Conservation (phyloP, 2,797 vertebrate genomes). For the Artibeus jamaicensis region DNA sequence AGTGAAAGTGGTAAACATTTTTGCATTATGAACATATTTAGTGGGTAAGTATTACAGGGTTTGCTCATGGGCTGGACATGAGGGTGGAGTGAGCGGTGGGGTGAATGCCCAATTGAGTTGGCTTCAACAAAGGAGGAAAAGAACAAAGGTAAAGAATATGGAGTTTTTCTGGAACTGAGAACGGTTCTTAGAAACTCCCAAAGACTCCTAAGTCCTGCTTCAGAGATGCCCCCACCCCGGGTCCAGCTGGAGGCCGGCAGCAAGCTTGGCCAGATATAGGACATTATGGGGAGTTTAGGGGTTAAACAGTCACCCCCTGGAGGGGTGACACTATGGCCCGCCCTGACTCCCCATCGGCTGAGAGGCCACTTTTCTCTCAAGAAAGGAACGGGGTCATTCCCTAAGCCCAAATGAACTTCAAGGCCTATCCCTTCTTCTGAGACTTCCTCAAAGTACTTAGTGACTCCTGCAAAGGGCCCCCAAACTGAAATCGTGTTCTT, state of each 20-base stretch:
- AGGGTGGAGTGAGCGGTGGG: too few relatives aligned
- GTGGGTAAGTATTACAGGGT: background rate
- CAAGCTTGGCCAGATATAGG: background rate
- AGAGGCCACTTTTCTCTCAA: background rate
- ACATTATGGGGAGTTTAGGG: background rate
- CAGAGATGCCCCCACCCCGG: background rate
- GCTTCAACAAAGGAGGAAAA: background rate
- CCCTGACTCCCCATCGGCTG: background rate
- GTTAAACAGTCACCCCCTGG: background rate
- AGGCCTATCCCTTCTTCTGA: background rate
- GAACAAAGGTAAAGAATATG: background rate
- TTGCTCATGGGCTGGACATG: background rate
- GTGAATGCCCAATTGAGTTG: background rate
- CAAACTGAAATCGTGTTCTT: background rate
- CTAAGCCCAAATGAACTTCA: background rate
- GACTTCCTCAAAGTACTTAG: background rate
- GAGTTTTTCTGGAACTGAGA: background rate
- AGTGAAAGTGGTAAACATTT: background rate
- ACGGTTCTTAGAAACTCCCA: background rate
- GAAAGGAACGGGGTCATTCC: background rate
- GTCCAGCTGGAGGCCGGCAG: background rate
- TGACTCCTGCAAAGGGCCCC: background rate
- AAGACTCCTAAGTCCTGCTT: background rate
- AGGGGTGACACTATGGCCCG: background rate
- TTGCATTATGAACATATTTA: background rate